These are phyloP conservation scores for Agonopterix subpropinquella DNA, from an alignment of 2,888 invertebrate genomes.

Conservation along the genomic window DNA sequence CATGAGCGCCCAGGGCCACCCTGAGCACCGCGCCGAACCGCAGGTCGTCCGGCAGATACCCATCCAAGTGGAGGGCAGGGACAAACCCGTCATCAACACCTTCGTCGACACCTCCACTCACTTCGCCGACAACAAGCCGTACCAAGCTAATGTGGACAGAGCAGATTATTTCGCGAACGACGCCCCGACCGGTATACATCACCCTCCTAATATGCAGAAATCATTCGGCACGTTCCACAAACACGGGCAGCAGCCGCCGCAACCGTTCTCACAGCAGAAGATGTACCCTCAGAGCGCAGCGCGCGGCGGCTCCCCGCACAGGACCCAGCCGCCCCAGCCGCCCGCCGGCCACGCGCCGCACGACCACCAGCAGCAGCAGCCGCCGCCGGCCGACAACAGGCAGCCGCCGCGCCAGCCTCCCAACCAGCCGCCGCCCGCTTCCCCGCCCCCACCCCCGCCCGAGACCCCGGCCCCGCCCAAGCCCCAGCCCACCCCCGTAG, in stretches of 20 bases:
- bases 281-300: conserved; percentile 55
- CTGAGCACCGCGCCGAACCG: conserved; percentile 28
- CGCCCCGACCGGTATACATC: conserved; percentile 49
- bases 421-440: conserved; percentile 31
- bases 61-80: conserved; percentile 90
- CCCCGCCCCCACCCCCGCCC: conserved; percentile 28
- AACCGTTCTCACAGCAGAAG: conserved; percentile 70
- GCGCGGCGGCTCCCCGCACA: conserved; percentile 55
- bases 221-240: conserved; percentile 58
- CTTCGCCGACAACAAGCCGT: conserved; percentile 47
- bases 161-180: conserved; percentile 63
- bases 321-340: conserved; percentile 38
- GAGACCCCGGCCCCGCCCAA: conserved; percentile 52
- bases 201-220: conserved; percentile 63
- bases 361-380: conserved; percentile 36
- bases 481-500: conserved; percentile 67
- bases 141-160: conserved; percentile 52
- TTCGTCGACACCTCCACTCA: conserved; percentile 58
- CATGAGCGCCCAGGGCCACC: conserved; percentile 54
- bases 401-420: conserved; percentile 25
- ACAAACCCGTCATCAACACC: conserved; percentile 84
- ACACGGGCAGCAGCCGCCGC: conserved; percentile 59
- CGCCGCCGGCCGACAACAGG: conserved; percentile 27
- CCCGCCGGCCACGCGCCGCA: conserved; percentile 40
- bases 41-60: conserved; percentile 86